These are phyloP conservation scores for Knipowitschia caucasica DNA, from an alignment of 2,797 vertebrate genomes.

Conservation along the genomic window DNA sequence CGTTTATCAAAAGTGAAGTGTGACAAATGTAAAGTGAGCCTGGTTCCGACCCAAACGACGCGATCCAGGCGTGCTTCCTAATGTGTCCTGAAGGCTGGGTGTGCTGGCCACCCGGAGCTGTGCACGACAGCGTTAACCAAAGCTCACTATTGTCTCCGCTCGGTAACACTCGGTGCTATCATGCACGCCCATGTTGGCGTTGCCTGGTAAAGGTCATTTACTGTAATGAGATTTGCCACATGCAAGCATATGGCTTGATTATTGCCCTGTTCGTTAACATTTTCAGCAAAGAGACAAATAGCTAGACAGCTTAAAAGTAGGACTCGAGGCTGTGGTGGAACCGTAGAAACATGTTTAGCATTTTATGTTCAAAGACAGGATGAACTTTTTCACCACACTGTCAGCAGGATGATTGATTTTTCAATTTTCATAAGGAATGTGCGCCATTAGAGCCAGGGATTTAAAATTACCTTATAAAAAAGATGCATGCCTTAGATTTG, in stretches of 20 bases:
- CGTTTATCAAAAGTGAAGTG: constrained; percentile 79
- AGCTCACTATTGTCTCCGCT: constrained; percentile 55
- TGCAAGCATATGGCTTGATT: constrained; percentile 74
- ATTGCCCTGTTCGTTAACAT: constrained; percentile 72
- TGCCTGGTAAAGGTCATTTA: constrained; percentile 74
- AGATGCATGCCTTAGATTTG: constrained; percentile 70
- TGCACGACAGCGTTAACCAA: constrained; percentile 69
- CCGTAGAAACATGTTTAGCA: constrained; percentile 50
- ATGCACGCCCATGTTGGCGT: constrained; percentile 66
- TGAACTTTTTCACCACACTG: constrained; percentile 46
- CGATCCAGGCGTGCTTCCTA: constrained; percentile 52
- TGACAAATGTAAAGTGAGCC: constrained; percentile 81
- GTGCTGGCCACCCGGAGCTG: constrained; percentile 49
- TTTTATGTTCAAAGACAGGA: constrained; percentile 57
- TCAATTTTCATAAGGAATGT: constrained; percentile 72
- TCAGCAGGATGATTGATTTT: constrained; percentile 71
- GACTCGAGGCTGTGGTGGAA: constrained; percentile 1
- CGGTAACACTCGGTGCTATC: constrained; percentile 43
- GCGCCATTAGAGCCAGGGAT: constrained; percentile 62
- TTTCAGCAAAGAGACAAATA: constrained; percentile 69
- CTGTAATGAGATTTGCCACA: constrained; percentile 75
- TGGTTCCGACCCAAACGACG: constrained; percentile 74
- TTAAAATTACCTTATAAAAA: constrained; percentile 74
- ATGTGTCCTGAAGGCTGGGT: constrained; percentile 72
- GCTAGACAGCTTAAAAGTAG: constrained; percentile 55